Percentiles rank a stretch among this genome's conserved stretches.
phyloP scores from a whole-genome alignment of 2,797 vertebrate species.

The Spea hammondii region DNA sequence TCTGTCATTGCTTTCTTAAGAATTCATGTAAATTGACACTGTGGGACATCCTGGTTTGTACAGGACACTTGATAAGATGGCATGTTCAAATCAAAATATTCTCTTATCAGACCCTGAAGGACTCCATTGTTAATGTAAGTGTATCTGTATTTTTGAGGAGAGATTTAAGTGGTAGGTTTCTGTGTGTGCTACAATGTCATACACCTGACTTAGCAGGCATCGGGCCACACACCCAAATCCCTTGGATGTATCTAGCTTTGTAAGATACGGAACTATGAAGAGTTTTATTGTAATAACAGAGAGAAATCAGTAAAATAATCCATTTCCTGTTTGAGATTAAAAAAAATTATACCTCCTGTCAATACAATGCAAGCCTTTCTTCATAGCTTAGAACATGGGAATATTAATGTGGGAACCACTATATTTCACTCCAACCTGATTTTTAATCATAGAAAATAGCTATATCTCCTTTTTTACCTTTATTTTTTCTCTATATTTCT shows the following conservation, averaged over 20 bases:
- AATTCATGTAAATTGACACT: too few relatives aligned
- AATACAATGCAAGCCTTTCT: constrained; percentile 39
- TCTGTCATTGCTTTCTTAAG: too few relatives aligned
- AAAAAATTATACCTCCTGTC: neutral
- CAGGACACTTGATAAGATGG: neutral
- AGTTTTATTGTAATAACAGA: constrained; percentile 47
- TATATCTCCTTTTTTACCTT: too few relatives aligned
- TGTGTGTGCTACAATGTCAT: constrained; percentile 21
- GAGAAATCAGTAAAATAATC: constrained; percentile 38
- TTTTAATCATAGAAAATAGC: too few relatives aligned
- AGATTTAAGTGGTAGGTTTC: constrained; percentile 2
- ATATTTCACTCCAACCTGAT: too few relatives aligned
- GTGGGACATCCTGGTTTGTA: too few relatives aligned
- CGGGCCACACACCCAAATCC: constrained; percentile 28
- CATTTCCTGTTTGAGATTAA: constrained; percentile 47
- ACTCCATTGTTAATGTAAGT: constrained; percentile 17
- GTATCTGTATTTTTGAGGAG: neutral
- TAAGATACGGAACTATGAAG: constrained; percentile 39
- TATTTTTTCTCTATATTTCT: too few relatives aligned
- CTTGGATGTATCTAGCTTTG: constrained; percentile 26
- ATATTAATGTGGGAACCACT: constrained; percentile 22
- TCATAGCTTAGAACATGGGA: constrained; percentile 31
- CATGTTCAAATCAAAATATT: neutral
- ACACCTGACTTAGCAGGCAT: constrained; percentile 37
- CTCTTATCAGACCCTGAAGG: constrained; percentile 23